phyloP scores from a whole-genome alignment of 2,888 invertebrate genomes.

The Lamellibrachia satsuma region DNA sequence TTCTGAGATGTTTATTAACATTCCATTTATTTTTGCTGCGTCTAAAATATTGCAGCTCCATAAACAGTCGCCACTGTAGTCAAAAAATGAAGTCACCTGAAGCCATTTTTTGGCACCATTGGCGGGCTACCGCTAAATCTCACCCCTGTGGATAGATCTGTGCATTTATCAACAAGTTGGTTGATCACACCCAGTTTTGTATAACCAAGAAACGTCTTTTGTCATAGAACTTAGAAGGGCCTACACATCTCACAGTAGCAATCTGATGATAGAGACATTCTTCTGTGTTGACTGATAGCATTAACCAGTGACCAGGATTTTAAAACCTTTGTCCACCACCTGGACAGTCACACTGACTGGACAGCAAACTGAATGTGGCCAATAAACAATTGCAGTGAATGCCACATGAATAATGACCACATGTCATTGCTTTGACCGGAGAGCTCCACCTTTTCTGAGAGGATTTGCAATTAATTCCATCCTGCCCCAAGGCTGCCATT shows the following conservation, averaged over 20 bases:
- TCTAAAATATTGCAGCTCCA: too few relatives aligned
- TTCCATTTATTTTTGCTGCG: too few relatives aligned
- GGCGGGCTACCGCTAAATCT: too few relatives aligned
- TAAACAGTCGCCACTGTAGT: too few relatives aligned
- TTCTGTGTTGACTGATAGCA: background rate
- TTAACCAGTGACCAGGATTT: background rate
- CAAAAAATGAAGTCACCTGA: too few relatives aligned
- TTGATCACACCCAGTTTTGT: background rate
- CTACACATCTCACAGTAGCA: background rate
- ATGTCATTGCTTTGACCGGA: background rate
- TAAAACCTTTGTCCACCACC: background rate
- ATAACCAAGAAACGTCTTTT: background rate
- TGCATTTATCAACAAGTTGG: background rate
- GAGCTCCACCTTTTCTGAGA: background rate
- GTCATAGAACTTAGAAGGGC: background rate
- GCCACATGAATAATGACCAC: background rate
- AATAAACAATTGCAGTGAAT: background rate
- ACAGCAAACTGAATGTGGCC: background rate
- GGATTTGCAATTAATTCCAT: slow-evolving; percentile 3
- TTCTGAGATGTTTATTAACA: too few relatives aligned
- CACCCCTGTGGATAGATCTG: too few relatives aligned
- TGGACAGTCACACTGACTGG: background rate
- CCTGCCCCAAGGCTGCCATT: background rate
- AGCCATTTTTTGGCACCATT: too few relatives aligned
- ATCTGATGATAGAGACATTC: background rate